These are phyloP conservation scores for Panzeria rudis DNA, from an alignment of 2,888 invertebrate species.

Conservation along the genomic window DNA sequence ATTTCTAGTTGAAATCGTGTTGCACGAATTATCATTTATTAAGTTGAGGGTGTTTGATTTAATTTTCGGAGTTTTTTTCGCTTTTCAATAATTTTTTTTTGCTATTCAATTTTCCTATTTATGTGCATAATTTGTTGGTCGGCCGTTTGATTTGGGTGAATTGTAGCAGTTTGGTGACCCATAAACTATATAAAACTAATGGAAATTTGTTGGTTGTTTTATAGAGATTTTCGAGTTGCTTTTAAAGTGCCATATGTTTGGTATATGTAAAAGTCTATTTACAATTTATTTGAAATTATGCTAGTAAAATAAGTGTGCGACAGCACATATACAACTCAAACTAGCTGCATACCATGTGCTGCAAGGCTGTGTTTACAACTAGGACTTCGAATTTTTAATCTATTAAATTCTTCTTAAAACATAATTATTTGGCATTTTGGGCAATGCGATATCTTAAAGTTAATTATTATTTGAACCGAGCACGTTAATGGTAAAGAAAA, in stretches of 20 bases:
- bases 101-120: conserved; percentile 66
- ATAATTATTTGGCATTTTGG: too few relatives aligned
- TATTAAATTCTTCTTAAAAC: too few relatives aligned
- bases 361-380: too few relatives aligned
- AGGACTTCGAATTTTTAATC: too few relatives aligned
- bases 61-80: conserved; percentile 43
- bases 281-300: not conserved
- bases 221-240: not conserved
- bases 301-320: not conserved
- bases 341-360: not conserved
- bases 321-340: not conserved
- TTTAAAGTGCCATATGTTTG: conserved; percentile 7
- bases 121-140: conserved; percentile 61
- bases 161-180: conserved; percentile 68
- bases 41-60: conserved; percentile 72
- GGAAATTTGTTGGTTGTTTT: conserved; percentile 36
- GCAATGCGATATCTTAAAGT: too few relatives aligned
- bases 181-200: conserved; percentile 55
- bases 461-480: too few relatives aligned
- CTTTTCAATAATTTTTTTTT: conserved; percentile 7
- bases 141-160: conserved; percentile 55
- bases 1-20: conserved; percentile 71
- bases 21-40: conserved; percentile 73
- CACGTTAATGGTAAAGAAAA: too few relatives aligned
- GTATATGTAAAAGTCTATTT: conserved; percentile 26